Evolutionary conservation across 2,888 invertebrate genomes (phyloP), one percentile per base, ranked within the genome.

Genomic region (Temnothorax ravouxi): DNA sequence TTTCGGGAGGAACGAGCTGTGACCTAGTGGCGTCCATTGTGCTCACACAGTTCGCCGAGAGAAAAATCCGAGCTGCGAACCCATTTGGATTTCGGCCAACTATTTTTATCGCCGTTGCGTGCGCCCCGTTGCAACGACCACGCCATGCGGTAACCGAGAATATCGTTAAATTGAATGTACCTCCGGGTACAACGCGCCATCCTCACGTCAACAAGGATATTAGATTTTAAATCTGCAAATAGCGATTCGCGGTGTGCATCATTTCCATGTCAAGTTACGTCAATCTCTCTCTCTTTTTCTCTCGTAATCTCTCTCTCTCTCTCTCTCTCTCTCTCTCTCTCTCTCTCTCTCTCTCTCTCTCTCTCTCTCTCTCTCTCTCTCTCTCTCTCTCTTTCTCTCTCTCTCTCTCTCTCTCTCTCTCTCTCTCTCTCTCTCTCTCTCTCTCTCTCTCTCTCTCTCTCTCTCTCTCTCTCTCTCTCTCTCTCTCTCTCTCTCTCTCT

Each of bases 21-120:
- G 89, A 87, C 88, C 90, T 67, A 88, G 77, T 87, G 76, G 67
- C 81, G 77, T 52, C 84, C 87, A 86, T 85, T 84, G 88, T 87
- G 72, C 72, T 74, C 86, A 85, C 83, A 86, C 54, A 66, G 74
- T 59, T 59, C 83, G 72, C 59, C 62, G 80, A 56, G 54, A 84
- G 88, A 90, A 91, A 90, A 88, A 90, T 91, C 91, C 84, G 76
- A 25, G 87, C 85, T 85, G 86, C 84, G 83, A 84, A 86, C 88
- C 90, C 87, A 89, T 90, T 90, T 90, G 91, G 91, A 89, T 77
- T 82, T 56, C 18, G 77, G 84, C 89, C 90, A 90, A 88, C 85
- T 90, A 88, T 90, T 91, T 91, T 90, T 91, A 89, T 91, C 88
- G 83, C 18, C 76, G 81, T 87, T 86, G 89, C 88, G 90, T 89